These are phyloP conservation scores for Amazona vittata DNA, from an alignment of 2,113 vertebrate genomes.

Conservation along the genomic window DNA sequence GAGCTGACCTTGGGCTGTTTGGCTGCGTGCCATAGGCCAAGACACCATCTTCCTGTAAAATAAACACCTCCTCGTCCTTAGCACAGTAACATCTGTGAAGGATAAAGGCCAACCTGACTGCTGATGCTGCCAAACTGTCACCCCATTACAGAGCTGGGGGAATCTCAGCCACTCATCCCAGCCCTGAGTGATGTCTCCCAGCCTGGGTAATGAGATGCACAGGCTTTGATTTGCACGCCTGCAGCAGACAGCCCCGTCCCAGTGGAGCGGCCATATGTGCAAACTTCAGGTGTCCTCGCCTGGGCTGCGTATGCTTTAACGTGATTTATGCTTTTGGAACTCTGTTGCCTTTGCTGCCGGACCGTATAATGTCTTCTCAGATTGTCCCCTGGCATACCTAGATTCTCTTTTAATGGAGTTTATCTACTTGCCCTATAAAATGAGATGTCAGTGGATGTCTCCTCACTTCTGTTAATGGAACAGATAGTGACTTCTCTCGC, in stretches of 20 bases:
- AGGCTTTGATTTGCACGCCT: neutral
- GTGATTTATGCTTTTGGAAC: neutral
- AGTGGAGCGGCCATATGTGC: constrained; percentile 26
- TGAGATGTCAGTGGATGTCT: neutral
- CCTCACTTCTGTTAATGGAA: neutral
- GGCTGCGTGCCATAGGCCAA: constrained; percentile 19
- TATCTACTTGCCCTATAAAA: neutral
- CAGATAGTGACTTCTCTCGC: neutral
- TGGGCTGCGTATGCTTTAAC: neutral
- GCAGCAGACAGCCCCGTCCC: constrained; percentile 5
- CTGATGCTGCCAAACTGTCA: constrained; percentile 44
- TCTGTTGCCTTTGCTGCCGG: neutral
- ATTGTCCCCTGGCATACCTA: neutral
- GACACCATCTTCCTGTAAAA: constrained; percentile 13
- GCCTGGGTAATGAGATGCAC: constrained; percentile 22
- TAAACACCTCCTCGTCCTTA: neutral
- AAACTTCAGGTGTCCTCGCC: constrained; percentile 30
- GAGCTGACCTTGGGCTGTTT: constrained; percentile 43
- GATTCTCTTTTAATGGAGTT: constrained; percentile 14
- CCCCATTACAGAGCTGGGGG: neutral
- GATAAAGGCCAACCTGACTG: neutral
- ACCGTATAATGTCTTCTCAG: neutral
- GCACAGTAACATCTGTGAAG: constrained; percentile 26
- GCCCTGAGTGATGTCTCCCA: neutral
- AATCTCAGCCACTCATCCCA: constrained; percentile 4